Conservation (phyloP, 2,888 invertebrate species). For the Ommatoiulus sabulosus region DNA sequence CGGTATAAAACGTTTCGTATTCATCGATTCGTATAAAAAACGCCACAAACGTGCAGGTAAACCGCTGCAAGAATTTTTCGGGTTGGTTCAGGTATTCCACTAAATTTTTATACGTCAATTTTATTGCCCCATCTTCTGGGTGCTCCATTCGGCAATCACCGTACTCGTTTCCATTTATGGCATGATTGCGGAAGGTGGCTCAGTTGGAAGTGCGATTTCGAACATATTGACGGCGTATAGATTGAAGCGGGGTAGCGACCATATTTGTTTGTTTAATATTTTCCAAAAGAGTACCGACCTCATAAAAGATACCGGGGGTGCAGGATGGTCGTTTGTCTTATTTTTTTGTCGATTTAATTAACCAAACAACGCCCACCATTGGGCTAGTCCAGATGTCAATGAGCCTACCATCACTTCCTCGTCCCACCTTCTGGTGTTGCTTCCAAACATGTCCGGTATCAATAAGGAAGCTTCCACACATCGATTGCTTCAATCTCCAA, state of each 20-base stretch:
- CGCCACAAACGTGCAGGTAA: neutral
- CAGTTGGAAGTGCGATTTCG: neutral
- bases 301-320: neutral
- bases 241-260: neutral
- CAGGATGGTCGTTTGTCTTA: slow-evolving; percentile 35
- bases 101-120: slow-evolving; percentile 9
- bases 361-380: slow-evolving; percentile 16
- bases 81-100: slow-evolving; percentile 14
- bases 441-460: neutral
- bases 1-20: no score
- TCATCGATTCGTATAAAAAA: neutral
- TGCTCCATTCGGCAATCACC: neutral
- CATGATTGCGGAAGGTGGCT: neutral
- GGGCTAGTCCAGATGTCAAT: slow-evolving; percentile 40
- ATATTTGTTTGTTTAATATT: slow-evolving; percentile 40
- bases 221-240: neutral
- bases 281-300: slow-evolving; percentile 17
- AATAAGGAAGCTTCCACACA: neutral
- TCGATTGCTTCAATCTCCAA: neutral
- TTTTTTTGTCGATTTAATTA: slow-evolving; percentile 38
- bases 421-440: neutral
- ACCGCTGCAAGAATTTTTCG: neutral
- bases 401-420: neutral
- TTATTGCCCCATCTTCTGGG: neutral
- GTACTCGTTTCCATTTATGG: neutral